Evolutionary conservation across 2,888 invertebrate genomes (phyloP), one percentile per base, ranked within the genome.

Genomic region (Hybos culiciformis): DNA sequence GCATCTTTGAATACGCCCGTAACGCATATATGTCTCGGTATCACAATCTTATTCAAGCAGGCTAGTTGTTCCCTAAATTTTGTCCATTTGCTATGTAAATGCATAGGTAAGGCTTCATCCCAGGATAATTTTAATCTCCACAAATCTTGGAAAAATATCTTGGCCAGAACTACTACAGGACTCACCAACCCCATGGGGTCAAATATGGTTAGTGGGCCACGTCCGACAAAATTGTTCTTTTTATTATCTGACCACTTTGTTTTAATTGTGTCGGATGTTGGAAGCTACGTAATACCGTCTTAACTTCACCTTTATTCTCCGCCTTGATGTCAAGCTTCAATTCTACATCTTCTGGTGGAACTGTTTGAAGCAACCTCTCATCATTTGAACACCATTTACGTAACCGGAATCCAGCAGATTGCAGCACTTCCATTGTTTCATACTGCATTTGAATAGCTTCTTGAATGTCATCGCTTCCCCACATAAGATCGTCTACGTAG

Each of bases 401-500:
- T n/a, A n/a, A n/a, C n/a, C n/a, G n/a, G n/a, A n/a, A n/a, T n/a
- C 40, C 41, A 2, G 41, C 47, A 7, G 31, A 31, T 8, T 32
- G 11, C 12, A 52, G 17, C 8, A 49, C 18, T 8, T 15, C 8
- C 4, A 41, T 32, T 5, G 52, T 8, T 12, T 49, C 39, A 5
- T 20, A 7, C 34, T 46, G 46, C 8, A 48, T 31, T 21, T 34
- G n/a, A n/a, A 42, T 38, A 18, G 50, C 46, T 23, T 50, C 37
- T 8, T 39, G 12, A 17, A 47, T 19, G 17, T 32, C 31, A 34
- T 51, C 39, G 11, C 45, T 41, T 3, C 50, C 51, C 12, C 42
- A 48, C 43, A 51, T 46, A 4, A 50, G 40, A 32, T 54, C 50
- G 34, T 51, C 51, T 9, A 53, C 47, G 34, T 53, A 52, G 26